phyloP scores from a whole-genome alignment of 2,888 invertebrate species.

The Cenopis cana region DNA sequence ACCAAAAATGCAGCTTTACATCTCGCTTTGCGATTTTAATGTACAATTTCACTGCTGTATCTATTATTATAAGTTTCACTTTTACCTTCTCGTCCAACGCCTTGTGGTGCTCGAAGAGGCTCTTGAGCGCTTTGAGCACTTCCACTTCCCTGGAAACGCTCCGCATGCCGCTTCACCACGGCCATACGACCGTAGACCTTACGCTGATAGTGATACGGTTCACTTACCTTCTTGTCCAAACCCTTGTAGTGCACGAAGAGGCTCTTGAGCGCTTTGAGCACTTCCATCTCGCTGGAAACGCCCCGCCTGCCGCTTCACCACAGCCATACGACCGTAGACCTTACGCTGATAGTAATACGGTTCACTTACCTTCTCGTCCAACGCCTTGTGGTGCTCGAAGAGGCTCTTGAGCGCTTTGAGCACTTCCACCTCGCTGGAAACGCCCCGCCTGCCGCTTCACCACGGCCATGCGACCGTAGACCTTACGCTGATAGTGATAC shows the following conservation, averaged over 20 bases:
- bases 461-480: conserved; percentile 94
- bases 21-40: too few relatives aligned
- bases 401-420: conserved; percentile 99
- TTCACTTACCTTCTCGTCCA: conserved; percentile 92
- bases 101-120: conserved; percentile 99
- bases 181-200: conserved; percentile 90
- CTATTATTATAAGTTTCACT: background rate
- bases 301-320: conserved; percentile 99
- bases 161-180: conserved; percentile 99
- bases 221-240: conserved; percentile 92
- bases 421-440: conserved; percentile 99
- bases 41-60: too few relatives aligned
- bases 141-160: conserved; percentile 99
- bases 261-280: conserved; percentile 99
- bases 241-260: conserved; percentile 99
- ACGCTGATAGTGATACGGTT: background rate
- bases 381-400: conserved; percentile 99
- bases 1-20: too few relatives aligned
- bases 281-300: conserved; percentile 99
- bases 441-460: conserved; percentile 99
- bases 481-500: background rate
- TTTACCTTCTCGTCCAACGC: conserved; percentile 96
- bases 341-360: background rate
- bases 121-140: conserved; percentile 99
- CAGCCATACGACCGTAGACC: conserved; percentile 92